Base-by-base conservation (phyloP, 1,140 invertebrate species). In the Nasonia longicornis region DNA sequence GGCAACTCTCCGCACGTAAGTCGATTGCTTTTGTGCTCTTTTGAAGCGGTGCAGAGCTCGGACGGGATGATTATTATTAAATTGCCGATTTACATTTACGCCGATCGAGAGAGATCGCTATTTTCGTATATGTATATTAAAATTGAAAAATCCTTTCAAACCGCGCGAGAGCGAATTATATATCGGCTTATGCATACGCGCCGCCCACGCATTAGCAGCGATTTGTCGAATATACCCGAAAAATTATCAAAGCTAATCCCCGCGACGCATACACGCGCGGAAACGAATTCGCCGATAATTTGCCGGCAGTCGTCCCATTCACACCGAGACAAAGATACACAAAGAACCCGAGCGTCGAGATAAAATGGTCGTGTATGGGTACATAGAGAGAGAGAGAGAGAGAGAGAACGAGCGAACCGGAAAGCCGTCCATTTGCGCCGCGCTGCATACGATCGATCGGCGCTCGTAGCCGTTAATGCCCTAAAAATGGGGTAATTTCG, bases 401-500 rank as follows among this genome's bases (percentile, higher is more conserved):
- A 77, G 78, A 75, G 75, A 78, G 73, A 72, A 70, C 76, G 81
- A 72, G 72, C 78, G 81, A n/a, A 52, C 79, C 79, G 83, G 83
- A 80, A 81, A 82, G 80, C 77, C 80, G 82, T 85, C 85, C 85
- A 87, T 87, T 86, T 85, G 85, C 84, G 74, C 79, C 79, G 80
- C 77, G 74, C 79, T 81, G 80, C 77, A 77, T 67, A 78, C 45
- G 74, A 81, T 81, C 84, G 86, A 84, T 31, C 84, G 85, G 85
- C 3, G 45, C 64, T 16, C 35, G 42, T 81, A 81, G 84, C 86
- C 85, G 87, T 87, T 88, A 89, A 88, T 89, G 87, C 83, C 86
- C 86, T 8, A 89, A 88, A 88, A 89, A 89, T 89, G 89, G 87
- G 84, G 88, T 88, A 89, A 89, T 89, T 89, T 89, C 80, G 86